Conservation (phyloP, 1,140 invertebrate genomes). For the Stenopsyche tienmushanensis region DNA sequence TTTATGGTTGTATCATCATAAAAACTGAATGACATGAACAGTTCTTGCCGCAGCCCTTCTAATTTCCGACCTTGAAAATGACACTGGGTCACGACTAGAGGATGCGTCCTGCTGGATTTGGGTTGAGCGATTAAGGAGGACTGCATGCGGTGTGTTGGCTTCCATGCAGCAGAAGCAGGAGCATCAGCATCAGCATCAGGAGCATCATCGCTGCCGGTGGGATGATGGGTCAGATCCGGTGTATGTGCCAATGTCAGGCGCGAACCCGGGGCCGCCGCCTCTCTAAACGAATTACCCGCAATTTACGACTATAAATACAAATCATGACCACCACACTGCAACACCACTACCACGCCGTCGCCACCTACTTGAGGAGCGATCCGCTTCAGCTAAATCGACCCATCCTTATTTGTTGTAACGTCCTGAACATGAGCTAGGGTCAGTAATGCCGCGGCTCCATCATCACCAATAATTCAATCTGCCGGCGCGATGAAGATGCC, state of each 20-base stretch:
- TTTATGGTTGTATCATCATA: too few relatives aligned
- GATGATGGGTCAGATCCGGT: slow-evolving; percentile 19
- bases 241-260: slow-evolving; percentile 13
- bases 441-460: slow-evolving; percentile 2
- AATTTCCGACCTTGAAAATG: too few relatives aligned
- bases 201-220: neutral
- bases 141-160: neutral
- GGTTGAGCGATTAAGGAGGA: too few relatives aligned
- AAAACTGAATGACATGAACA: too few relatives aligned
- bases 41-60: too few relatives aligned
- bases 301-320: slow-evolving; percentile 26
- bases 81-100: too few relatives aligned
- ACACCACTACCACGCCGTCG: neutral
- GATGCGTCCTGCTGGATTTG: too few relatives aligned
- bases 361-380: slow-evolving; percentile 23
- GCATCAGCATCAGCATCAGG: neutral
- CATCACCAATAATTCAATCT: slow-evolving; percentile 15
- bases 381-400: slow-evolving; percentile 19
- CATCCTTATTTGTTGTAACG: slow-evolving; percentile 23
- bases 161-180: neutral
- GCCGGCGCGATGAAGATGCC: slow-evolving; percentile 1
- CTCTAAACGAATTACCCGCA: slow-evolving; percentile 31
- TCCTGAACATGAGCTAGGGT: slow-evolving; percentile 14
- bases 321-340: neutral
- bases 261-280: neutral